A percentile compares a stretch with the other conserved stretches of the same genome.
phyloP scores from a whole-genome alignment of 2,797 vertebrate species.

The Cygnus olor region DNA sequence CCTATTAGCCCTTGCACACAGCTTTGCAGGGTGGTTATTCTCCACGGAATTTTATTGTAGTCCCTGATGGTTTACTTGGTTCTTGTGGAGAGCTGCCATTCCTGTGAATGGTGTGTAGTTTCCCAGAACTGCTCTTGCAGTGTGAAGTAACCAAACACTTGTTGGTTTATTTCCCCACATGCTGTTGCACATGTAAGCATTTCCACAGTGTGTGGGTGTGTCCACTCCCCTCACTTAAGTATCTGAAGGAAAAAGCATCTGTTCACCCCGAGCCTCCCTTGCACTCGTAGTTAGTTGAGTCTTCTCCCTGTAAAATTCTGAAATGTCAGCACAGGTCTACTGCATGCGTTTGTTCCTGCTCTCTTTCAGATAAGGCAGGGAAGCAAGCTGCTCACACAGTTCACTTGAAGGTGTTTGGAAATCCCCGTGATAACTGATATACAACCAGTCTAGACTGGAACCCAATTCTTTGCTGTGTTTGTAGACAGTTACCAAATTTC shows the following conservation, averaged over 20 bases:
- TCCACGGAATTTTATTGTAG: neutral
- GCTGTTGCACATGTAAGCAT: neutral
- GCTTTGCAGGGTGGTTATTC: neutral
- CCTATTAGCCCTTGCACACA: fast-evolving
- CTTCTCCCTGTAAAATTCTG: neutral
- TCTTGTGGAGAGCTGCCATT: neutral
- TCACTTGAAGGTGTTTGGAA: neutral
- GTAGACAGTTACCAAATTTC: neutral
- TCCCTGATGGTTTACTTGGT: neutral
- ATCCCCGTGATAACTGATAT: neutral
- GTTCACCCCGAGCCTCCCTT: neutral
- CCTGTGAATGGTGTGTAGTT: neutral
- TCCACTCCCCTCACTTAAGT: neutral
- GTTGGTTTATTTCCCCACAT: neutral
- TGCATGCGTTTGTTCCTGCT: neutral
- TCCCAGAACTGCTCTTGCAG: neutral
- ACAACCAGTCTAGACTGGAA: neutral
- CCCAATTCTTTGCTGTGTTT: neutral
- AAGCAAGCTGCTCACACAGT: neutral
- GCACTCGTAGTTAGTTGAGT: neutral
- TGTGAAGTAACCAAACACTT: neutral
- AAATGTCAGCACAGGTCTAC: neutral
- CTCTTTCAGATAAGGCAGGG: neutral
- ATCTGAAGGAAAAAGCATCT: neutral
- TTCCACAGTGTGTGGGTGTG: neutral